Conservation (phyloP, 2,888 invertebrate genomes). For the Perizoma affinitatum region DNA sequence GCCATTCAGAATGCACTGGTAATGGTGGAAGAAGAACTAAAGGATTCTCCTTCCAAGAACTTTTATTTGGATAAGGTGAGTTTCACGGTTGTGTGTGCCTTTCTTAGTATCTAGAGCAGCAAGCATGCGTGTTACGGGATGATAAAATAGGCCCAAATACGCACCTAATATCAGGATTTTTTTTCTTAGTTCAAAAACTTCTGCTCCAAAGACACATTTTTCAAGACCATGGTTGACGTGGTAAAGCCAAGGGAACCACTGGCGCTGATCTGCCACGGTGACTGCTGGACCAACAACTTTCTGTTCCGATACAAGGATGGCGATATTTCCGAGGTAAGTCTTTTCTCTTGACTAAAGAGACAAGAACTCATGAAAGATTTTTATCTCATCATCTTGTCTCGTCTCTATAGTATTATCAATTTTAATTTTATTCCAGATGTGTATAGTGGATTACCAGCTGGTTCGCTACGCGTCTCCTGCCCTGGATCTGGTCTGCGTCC, state of each 20-base stretch:
- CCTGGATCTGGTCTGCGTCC: slow-evolving; percentile 86
- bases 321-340: slow-evolving; percentile 79
- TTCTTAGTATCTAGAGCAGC: no score
- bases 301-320: slow-evolving; percentile 85
- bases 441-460: slow-evolving; percentile 88
- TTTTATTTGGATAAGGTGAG: slow-evolving; percentile 80
- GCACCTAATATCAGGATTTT: neutral
- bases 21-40: slow-evolving; percentile 83
- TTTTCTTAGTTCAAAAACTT: slow-evolving; percentile 77
- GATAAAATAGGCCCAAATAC: no score
- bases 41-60: slow-evolving; percentile 67
- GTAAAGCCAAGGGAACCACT: slow-evolving; percentile 85
- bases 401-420: no score
- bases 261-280: slow-evolving; percentile 89
- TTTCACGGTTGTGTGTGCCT: no score
- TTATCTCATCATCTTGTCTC: no score
- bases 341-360: no score
- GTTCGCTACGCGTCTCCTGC: slow-evolving; percentile 88
- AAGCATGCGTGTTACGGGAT: no score
- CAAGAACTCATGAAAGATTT: no score
- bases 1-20: slow-evolving; percentile 86
- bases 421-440: slow-evolving; percentile 75
- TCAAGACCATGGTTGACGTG: slow-evolving; percentile 86
- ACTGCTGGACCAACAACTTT: slow-evolving; percentile 91
- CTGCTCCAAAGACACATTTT: slow-evolving; percentile 86